Conservation (phyloP, 1,140 invertebrate species). For the Cardiocondyla obscurior region DNA sequence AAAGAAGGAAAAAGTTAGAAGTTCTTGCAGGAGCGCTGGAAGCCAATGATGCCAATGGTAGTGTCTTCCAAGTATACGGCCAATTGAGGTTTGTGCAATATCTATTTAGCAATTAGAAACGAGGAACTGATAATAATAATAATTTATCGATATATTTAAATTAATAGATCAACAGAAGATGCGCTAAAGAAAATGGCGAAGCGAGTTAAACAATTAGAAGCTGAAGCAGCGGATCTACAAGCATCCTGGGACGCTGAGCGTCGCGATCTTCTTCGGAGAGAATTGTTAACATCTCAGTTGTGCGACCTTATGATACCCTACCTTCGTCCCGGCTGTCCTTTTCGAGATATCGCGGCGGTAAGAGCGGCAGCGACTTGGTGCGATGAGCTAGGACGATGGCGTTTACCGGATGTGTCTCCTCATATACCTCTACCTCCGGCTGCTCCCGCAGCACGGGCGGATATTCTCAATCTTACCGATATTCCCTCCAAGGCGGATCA, state of each 20-base stretch:
- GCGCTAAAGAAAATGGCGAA: conserved; percentile 82
- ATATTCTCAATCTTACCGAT: conserved; percentile 36
- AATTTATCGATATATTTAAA: not conserved
- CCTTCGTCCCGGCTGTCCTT: conserved; percentile 81
- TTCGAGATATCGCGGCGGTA: conserved; percentile 78
- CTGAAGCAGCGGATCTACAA: conserved; percentile 81
- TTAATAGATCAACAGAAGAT: conserved; percentile 79
- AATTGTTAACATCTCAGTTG: conserved; percentile 79
- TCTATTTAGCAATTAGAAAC: not conserved
- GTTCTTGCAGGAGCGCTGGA: conserved; percentile 79
- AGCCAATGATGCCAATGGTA: conserved; percentile 78
- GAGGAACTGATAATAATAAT: too few species aligned
- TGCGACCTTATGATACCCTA: conserved; percentile 83
- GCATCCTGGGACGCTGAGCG: conserved; percentile 83
- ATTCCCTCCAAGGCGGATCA: conserved; percentile 74
- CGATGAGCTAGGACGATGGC: conserved; percentile 81
- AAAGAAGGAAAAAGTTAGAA: conserved; percentile 78
- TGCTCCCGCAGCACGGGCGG: conserved; percentile 32
- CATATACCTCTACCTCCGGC: conserved; percentile 79
- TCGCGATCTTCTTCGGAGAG: conserved; percentile 80
- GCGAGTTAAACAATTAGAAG: conserved; percentile 79
- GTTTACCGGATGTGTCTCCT: conserved; percentile 76
- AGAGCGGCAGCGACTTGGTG: conserved; percentile 81
- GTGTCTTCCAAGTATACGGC: conserved; percentile 82
- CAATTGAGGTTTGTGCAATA: conserved; percentile 72